A percentile compares a stretch with the other conserved stretches of the same genome.
Conservation (phyloP, 2,113 vertebrate species). For the Gymnorhina tibicen region DNA sequence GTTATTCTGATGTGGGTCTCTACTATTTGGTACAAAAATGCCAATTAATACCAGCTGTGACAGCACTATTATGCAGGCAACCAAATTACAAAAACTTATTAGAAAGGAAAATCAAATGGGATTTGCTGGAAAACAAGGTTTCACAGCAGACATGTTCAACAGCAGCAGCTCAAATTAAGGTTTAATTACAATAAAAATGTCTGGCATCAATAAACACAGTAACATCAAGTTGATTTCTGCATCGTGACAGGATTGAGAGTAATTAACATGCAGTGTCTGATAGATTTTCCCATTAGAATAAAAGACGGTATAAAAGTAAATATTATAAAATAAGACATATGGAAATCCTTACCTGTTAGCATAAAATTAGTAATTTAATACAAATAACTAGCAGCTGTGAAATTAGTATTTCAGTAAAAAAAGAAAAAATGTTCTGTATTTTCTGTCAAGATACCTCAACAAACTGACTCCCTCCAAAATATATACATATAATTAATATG, state of each 20-base stretch:
- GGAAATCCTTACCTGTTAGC: background rate
- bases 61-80: background rate
- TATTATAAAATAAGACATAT: background rate
- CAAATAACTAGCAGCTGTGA: background rate
- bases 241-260: background rate
- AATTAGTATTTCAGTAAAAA: background rate
- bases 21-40: background rate
- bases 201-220: background rate
- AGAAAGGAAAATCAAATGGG: background rate
- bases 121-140: constrained; percentile 5
- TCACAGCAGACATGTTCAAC: background rate
- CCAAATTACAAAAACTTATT: background rate
- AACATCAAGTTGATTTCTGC: background rate
- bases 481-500: background rate
- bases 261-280: background rate
- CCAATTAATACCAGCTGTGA: background rate
- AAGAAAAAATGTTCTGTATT: background rate
- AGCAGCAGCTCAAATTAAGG: background rate
- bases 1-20: background rate
- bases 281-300: background rate
- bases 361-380: background rate
- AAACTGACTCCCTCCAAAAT: background rate
- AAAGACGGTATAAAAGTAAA: background rate
- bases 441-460: background rate
- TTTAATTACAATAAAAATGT: background rate